These are phyloP conservation scores for Mesopsocus fuscifrons DNA, from an alignment of 2,888 invertebrate genomes.

Conservation along the genomic window DNA sequence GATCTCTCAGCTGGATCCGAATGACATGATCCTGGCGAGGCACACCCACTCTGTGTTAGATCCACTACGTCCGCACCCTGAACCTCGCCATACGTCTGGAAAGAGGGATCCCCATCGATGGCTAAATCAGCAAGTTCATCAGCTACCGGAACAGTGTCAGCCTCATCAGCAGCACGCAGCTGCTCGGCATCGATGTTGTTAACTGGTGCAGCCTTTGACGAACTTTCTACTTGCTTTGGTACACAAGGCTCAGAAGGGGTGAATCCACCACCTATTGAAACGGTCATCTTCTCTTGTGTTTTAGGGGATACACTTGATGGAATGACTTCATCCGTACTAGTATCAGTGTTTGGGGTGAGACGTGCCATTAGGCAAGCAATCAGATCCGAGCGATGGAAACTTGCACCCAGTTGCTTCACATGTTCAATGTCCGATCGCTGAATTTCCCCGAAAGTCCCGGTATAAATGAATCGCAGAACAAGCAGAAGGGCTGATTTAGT, in stretches of 20 bases:
- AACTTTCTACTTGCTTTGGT: not conserved
- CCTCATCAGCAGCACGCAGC: not conserved
- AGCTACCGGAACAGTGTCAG: not conserved
- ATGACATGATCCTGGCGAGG: not conserved
- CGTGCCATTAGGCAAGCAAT: not conserved
- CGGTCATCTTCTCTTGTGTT: not conserved
- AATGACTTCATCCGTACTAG: not conserved
- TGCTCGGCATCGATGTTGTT: not conserved
- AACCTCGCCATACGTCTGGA: not conserved
- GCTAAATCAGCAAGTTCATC: not conserved
- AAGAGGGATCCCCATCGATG: not conserved
- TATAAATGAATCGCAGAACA: slow-evolving; percentile 4
- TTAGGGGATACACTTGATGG: not conserved
- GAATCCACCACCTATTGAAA: not conserved
- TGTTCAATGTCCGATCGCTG: slow-evolving; percentile 2
- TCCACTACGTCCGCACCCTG: not conserved
- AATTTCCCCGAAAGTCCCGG: not conserved
- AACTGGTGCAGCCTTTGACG: not conserved
- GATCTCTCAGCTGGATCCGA: slow-evolving; percentile 1
- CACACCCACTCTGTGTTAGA: not conserved
- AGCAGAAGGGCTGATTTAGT: not conserved
- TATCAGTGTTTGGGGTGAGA: not conserved
- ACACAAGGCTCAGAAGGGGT: no score
- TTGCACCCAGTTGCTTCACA: not conserved
- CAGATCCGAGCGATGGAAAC: not conserved